These are phyloP conservation scores for Doris montereyensis DNA, from an alignment of 2,888 invertebrate species.

Conservation along the genomic window DNA sequence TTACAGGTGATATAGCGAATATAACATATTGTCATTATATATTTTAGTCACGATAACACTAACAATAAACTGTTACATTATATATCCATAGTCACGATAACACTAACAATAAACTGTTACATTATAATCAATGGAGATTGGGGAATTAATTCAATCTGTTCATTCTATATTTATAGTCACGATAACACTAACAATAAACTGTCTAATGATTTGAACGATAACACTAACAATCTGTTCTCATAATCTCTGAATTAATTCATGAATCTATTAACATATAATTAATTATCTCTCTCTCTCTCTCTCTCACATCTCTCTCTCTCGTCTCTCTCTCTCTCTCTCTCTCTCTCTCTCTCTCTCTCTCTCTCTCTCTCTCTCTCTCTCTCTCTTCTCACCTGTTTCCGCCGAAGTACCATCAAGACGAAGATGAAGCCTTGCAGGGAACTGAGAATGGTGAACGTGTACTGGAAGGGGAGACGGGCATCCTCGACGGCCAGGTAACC, in stretches of 20 bases:
- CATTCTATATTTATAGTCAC: no score
- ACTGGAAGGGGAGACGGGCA: constrained; percentile 65
- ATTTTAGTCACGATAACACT: no score
- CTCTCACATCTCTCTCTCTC: neutral
- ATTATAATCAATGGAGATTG: no score
- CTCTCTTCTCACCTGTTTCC: constrained; percentile 54
- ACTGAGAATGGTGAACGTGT: constrained; percentile 66
- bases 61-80: no score
- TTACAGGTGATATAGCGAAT: no score
- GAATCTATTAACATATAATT: neutral
- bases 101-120: no score
- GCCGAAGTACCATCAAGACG: constrained; percentile 57
- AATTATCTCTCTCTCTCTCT: neutral
- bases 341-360: neutral
- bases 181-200: no score
- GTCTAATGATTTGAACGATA: no score
- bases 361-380: neutral
- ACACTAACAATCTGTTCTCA: neutral
- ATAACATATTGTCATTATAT: no score
- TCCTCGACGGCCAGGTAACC: constrained; percentile 68
- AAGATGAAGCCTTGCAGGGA: constrained; percentile 66
- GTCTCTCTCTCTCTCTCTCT: neutral
- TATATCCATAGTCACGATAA: no score
- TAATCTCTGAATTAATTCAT: neutral
- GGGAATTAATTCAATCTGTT: no score